These are phyloP conservation scores for Brachystomella parvula DNA, from an alignment of 1,140 invertebrate species.

Conservation along the genomic window DNA sequence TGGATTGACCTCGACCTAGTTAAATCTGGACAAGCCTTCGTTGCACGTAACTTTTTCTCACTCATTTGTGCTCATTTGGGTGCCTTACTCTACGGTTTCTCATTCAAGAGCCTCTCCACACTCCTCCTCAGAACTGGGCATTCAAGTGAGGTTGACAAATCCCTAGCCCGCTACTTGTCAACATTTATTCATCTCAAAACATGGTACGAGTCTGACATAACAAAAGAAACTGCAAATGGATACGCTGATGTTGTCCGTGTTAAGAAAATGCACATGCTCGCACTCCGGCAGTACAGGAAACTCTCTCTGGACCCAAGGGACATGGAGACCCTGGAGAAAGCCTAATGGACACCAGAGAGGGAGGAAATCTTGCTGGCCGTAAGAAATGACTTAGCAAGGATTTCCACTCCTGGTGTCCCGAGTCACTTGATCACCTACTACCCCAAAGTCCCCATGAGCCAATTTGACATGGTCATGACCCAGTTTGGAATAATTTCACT, in stretches of 20 bases:
- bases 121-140: slow-evolving; percentile 16
- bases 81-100: slow-evolving; percentile 15
- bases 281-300: neutral
- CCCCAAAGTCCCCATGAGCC: slow-evolving; percentile 22
- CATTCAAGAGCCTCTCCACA: slow-evolving; percentile 16
- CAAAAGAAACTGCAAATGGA: neutral
- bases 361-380: neutral
- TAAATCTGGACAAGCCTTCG: slow-evolving; percentile 2
- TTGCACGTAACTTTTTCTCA: neutral
- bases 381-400: slow-evolving; percentile 10
- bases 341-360: neutral
- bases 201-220: slow-evolving; percentile 11
- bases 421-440: slow-evolving; percentile 20
- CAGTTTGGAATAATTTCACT: slow-evolving; percentile 30
- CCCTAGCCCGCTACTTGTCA: slow-evolving; percentile 10
- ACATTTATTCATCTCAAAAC: slow-evolving; percentile 8
- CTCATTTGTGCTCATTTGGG: slow-evolving; percentile 13
- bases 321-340: neutral
- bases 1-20: slow-evolving; percentile 15
- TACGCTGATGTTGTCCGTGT: slow-evolving; percentile 14
- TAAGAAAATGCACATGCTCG: slow-evolving; percentile 18
- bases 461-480: slow-evolving; percentile 32
- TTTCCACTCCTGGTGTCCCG: slow-evolving; percentile 19
- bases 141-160: neutral
- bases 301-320: neutral